These are phyloP conservation scores for Bombus breviceps DNA, from an alignment of 1,140 invertebrate species.

Conservation along the genomic window DNA sequence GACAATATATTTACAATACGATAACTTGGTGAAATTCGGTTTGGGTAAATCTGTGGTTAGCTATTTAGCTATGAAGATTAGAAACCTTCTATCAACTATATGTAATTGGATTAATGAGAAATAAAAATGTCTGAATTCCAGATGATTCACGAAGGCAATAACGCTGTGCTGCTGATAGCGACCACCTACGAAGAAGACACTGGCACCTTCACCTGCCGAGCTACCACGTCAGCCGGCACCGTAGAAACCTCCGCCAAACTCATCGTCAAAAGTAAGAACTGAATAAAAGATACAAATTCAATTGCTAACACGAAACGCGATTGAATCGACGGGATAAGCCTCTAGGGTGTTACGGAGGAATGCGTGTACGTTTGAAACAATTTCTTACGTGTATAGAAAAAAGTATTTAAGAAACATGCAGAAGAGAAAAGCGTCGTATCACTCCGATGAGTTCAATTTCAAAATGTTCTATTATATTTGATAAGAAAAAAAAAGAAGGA, in stretches of 20 bases:
- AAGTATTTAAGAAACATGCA: too few species aligned
- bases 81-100: neutral
- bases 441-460: neutral
- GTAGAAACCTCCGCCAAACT: slow-evolving; percentile 96
- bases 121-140: slow-evolving; percentile 78
- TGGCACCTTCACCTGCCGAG: slow-evolving; percentile 95
- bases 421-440: neutral
- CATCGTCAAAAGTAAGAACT: slow-evolving; percentile 98
- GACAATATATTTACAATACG: too few species aligned
- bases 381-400: neutral
- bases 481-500: neutral
- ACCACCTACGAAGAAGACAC: slow-evolving; percentile 97
- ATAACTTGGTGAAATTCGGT: neutral
- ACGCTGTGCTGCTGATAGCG: slow-evolving; percentile 94
- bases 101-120: neutral
- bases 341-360: slow-evolving; percentile 53
- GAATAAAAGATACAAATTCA: slow-evolving; percentile 81
- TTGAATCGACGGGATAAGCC: slow-evolving; percentile 58
- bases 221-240: slow-evolving; percentile 94
- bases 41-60: neutral
- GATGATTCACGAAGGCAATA: slow-evolving; percentile 96
- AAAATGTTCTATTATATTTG: neutral
- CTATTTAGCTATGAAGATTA: neutral
- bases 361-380: slow-evolving; percentile 15
- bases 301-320: slow-evolving; percentile 71